Percentiles rank a stretch among this genome's conserved stretches.
phyloP scores from a whole-genome alignment of 2,888 invertebrate genomes.

The Melinaea menophilus region DNA sequence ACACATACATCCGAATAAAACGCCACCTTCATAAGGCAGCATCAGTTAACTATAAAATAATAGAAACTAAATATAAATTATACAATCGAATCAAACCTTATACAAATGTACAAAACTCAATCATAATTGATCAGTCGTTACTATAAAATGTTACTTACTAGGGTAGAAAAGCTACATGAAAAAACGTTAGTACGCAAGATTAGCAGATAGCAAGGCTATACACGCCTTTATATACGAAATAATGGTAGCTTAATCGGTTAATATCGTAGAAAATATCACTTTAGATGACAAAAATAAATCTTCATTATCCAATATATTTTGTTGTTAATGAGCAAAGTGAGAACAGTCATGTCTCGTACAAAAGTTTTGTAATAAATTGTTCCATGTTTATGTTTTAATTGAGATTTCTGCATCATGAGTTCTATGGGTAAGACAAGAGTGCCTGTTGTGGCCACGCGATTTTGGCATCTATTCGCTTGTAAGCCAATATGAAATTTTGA shows the following conservation, averaged over 20 bases:
- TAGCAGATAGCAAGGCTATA: slow-evolving; percentile 48
- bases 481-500: slow-evolving; percentile 94
- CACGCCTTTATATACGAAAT: slow-evolving; percentile 57
- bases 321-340: slow-evolving; percentile 46
- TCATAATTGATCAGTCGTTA: slow-evolving; percentile 58
- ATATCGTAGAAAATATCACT: slow-evolving; percentile 73
- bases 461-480: slow-evolving; percentile 96
- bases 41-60: slow-evolving; percentile 39
- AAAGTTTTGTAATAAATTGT: slow-evolving; percentile 1
- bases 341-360: slow-evolving; percentile 15
- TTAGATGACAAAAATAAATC: slow-evolving; percentile 59
- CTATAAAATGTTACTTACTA: slow-evolving; percentile 52
- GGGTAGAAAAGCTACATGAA: slow-evolving; percentile 72
- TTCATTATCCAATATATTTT: slow-evolving; percentile 36
- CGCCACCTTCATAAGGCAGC: slow-evolving; percentile 58
- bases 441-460: slow-evolving; percentile 94
- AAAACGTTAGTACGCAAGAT: slow-evolving; percentile 51
- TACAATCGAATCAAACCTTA: slow-evolving; percentile 44
- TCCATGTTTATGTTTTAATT: slow-evolving; percentile 20
- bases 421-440: slow-evolving; percentile 64
- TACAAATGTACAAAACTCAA: slow-evolving; percentile 59
- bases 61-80: slow-evolving; percentile 27
- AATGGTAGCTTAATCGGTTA: slow-evolving; percentile 49
- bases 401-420: slow-evolving; percentile 38
- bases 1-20: slow-evolving; percentile 42